Conservation (phyloP, 1,140 invertebrate species). For the Anthonomus grandis region DNA sequence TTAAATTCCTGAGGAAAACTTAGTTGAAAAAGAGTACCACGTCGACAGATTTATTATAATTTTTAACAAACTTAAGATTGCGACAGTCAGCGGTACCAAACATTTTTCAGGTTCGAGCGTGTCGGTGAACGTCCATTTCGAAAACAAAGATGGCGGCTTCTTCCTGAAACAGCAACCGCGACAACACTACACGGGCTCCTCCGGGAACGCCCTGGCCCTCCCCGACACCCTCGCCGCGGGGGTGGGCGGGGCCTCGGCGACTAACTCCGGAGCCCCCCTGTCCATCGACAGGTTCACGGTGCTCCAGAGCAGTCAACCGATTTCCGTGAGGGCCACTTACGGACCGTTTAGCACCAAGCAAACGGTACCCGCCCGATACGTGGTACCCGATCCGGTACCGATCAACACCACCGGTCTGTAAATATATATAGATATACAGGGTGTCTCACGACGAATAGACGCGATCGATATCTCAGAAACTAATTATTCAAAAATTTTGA, state of each 20-base stretch:
- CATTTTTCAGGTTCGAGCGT: conserved; percentile 45
- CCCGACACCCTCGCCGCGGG: conserved; percentile 40
- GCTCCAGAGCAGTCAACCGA: conserved; percentile 80
- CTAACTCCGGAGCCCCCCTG: conserved; percentile 54
- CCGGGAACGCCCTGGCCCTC: conserved; percentile 38
- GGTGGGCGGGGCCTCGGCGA: conserved; percentile 40
- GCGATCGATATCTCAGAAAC: not conserved
- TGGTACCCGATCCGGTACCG: conserved; percentile 72
- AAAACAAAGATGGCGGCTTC: conserved; percentile 85
- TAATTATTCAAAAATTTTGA: no score
- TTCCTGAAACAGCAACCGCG: conserved; percentile 76
- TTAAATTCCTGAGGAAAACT: no score
- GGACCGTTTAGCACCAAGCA: conserved; percentile 91
- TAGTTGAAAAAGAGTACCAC: no score
- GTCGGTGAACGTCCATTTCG: conserved; percentile 81
- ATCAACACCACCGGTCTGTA: conserved; percentile 42
- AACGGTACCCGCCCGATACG: conserved; percentile 85
- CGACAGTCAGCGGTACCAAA: no score
- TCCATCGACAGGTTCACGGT: conserved; percentile 83
- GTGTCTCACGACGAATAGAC: not conserved
- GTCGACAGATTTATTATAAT: no score
- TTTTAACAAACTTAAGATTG: no score
- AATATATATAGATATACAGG: not conserved
- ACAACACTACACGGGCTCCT: conserved; percentile 53
- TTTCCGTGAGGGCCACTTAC: conserved; percentile 83